A percentile compares a stretch with the other conserved stretches of the same genome.
phyloP scores from a whole-genome alignment of 2,888 invertebrate genomes.

The Agyllia agylla region DNA sequence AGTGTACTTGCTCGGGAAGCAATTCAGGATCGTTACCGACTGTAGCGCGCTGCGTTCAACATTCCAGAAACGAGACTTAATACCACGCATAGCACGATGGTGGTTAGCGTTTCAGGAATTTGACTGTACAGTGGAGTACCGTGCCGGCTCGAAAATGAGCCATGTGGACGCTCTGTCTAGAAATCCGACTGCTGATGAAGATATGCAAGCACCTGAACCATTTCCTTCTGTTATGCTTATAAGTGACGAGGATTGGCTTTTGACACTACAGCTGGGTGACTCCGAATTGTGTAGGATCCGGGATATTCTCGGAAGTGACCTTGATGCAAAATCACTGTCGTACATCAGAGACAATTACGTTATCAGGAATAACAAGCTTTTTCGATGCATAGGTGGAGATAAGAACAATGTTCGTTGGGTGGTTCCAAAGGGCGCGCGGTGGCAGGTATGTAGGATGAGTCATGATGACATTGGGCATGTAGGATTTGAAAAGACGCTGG shows the following conservation, averaged over 20 bases:
- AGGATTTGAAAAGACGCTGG: not conserved
- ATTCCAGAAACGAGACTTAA: slow-evolving; percentile 43
- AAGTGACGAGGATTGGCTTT: slow-evolving; percentile 54
- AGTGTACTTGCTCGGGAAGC: slow-evolving; percentile 50
- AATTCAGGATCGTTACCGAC: slow-evolving; percentile 55
- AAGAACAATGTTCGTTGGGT: no score
- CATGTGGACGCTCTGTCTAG: slow-evolving; percentile 39
- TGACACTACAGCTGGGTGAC: slow-evolving; percentile 51
- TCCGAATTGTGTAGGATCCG: slow-evolving; percentile 51
- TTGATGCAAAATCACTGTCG: slow-evolving; percentile 43
- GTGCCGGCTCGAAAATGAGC: slow-evolving; percentile 29
- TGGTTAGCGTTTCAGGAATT: slow-evolving; percentile 49
- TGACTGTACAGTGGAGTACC: slow-evolving; percentile 40
- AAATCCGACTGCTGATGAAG: not conserved
- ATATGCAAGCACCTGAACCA: not conserved
- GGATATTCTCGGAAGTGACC: slow-evolving; percentile 33
- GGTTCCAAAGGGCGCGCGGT: slow-evolving; percentile 76
- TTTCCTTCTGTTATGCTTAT: slow-evolving; percentile 44
- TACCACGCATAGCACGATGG: slow-evolving; percentile 52
- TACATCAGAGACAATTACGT: slow-evolving; percentile 58
- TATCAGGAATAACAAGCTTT: not conserved
- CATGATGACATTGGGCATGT: not conserved
- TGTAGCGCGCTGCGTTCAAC: slow-evolving; percentile 61
- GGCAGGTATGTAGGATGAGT: slow-evolving; percentile 79
- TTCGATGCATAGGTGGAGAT: no score